Evolutionary conservation across 2,888 invertebrate species (phyloP).

Genomic region (Diadegma fenestrale): DNA sequence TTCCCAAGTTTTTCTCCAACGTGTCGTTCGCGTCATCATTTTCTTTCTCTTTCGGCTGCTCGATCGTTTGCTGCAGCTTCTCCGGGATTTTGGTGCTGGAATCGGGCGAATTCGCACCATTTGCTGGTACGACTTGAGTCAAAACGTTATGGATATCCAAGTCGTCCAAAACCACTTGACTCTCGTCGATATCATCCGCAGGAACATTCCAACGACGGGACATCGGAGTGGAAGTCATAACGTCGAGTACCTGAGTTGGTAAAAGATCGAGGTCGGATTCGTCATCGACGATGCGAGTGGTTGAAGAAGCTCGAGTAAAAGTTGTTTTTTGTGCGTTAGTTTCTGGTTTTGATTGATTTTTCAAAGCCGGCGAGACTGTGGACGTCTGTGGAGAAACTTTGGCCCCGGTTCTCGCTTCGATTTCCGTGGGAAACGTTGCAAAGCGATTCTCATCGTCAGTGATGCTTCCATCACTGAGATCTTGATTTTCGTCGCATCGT

Average conservation of each 20-base stretch:
- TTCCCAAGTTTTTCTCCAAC: conserved; percentile 74
- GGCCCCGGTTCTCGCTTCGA: background rate
- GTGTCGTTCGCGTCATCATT: conserved; percentile 66
- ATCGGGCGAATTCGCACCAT: background rate
- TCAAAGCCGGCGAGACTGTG: background rate
- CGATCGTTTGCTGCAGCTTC: background rate
- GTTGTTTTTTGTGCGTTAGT: background rate
- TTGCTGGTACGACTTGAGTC: background rate
- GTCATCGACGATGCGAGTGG: background rate
- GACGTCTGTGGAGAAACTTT: background rate
- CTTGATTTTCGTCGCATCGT: background rate
- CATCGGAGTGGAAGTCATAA: conserved; percentile 53
- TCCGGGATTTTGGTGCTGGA: background rate
- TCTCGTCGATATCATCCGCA: background rate
- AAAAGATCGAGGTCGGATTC: conserved; percentile 55
- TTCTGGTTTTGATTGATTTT: background rate
- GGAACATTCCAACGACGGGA: background rate
- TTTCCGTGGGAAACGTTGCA: background rate
- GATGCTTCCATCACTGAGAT: conserved; percentile 17
- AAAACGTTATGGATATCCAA: background rate
- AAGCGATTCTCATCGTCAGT: conserved; percentile 42
- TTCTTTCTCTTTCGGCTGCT: background rate
- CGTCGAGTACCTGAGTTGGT: conserved; percentile 55
- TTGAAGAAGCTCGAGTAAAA: background rate
- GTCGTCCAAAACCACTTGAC: conserved; percentile 14